Conservation (phyloP, 2,888 invertebrate species). For the Heliconius ismenius region DNA sequence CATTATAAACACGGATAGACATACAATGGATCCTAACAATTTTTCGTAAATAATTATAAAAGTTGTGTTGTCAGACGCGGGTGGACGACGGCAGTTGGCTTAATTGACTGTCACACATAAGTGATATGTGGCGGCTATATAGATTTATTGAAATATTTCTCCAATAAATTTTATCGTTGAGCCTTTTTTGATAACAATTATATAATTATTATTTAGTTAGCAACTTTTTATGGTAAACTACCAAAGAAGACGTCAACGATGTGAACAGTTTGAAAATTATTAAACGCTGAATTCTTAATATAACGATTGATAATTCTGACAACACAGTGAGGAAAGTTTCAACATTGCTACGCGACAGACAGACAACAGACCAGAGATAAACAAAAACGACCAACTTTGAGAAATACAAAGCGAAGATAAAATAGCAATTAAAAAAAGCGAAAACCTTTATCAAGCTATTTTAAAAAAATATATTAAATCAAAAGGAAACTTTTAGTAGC, state of each 20-base stretch:
- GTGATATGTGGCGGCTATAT: slow-evolving; percentile 70
- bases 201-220: neutral
- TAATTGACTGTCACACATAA: slow-evolving; percentile 75
- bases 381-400: slow-evolving; percentile 68
- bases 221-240: neutral
- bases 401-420: slow-evolving; percentile 58
- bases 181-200: slow-evolving; percentile 32
- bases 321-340: slow-evolving; percentile 70
- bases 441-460: slow-evolving; percentile 43
- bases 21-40: slow-evolving; percentile 59
- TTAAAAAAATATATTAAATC: too few relatives aligned
- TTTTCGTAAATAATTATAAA: slow-evolving; percentile 67
- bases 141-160: slow-evolving; percentile 30
- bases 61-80: slow-evolving; percentile 63
- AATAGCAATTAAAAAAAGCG: slow-evolving; percentile 47
- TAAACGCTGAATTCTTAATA: slow-evolving; percentile 15
- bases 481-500: slow-evolving; percentile 60
- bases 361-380: neutral
- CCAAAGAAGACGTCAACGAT: slow-evolving; percentile 40
- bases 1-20: slow-evolving; percentile 70
- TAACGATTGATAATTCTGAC: slow-evolving; percentile 55
- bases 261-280: neutral
- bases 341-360: slow-evolving; percentile 72
- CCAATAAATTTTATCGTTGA: slow-evolving; percentile 33
- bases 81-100: slow-evolving; percentile 51